Percentiles rank a stretch among this genome's conserved stretches.
Evolutionary conservation across 1,140 invertebrate species (phyloP).

Genomic region (Zaprionus taronus): DNA sequence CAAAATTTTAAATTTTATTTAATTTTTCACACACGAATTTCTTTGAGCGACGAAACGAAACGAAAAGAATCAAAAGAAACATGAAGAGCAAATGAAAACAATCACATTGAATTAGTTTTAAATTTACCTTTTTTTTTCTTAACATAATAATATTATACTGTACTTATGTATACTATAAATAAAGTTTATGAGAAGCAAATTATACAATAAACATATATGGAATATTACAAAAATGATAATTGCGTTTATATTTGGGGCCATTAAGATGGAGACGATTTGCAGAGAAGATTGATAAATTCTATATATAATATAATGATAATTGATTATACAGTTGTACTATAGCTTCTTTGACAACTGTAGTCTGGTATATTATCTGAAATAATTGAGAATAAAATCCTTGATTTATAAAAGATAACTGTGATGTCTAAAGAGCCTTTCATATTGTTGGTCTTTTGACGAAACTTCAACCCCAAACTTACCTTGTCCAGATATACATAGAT

Average conservation of each 20-base stretch:
- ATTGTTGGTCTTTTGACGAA: too few relatives aligned
- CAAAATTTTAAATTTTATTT: conserved; percentile 42
- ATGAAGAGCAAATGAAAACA: conserved; percentile 9
- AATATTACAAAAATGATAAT: conserved; percentile 60
- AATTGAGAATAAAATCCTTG: too few relatives aligned
- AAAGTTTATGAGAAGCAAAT: conserved; percentile 66
- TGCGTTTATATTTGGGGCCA: not conserved
- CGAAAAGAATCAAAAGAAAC: not conserved
- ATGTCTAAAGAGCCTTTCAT: too few relatives aligned
- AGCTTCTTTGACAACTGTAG: too few relatives aligned
- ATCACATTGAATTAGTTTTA: conserved; percentile 56
- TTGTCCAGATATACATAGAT: too few relatives aligned
- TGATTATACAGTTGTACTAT: too few relatives aligned
- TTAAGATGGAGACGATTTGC: not conserved
- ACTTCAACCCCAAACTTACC: too few relatives aligned
- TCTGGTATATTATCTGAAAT: too few relatives aligned
- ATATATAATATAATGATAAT: too few relatives aligned
- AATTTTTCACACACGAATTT: conserved; percentile 25
- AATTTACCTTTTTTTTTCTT: conserved; percentile 58
- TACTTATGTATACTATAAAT: conserved; percentile 68
- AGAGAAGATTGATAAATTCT: too few relatives aligned
- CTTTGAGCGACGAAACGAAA: not conserved
- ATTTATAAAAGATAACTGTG: too few relatives aligned
- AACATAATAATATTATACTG: conserved; percentile 50
- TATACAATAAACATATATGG: conserved; percentile 69